A percentile compares a stretch with the other conserved stretches of the same genome.
These are phyloP conservation scores for Crocodylus rhombifer DNA, from an alignment of 2,797 vertebrate species.

Conservation along the genomic window DNA sequence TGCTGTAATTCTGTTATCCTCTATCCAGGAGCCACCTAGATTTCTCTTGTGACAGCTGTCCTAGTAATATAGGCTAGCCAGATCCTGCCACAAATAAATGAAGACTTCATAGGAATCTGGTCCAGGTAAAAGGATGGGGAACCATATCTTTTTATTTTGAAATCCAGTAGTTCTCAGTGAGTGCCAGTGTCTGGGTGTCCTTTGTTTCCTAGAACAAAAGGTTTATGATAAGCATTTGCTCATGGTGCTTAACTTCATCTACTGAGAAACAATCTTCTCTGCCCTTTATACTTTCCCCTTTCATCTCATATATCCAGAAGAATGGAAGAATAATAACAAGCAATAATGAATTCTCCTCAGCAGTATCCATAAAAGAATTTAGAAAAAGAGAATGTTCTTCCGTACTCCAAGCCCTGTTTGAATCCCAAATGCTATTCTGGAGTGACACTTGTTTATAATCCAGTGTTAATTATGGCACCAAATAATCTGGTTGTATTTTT, in stretches of 20 bases:
- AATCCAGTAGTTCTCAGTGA: background rate
- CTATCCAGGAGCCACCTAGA: background rate
- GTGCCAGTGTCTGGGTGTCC: background rate
- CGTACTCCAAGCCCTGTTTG: background rate
- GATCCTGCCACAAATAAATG: background rate
- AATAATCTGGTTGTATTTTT: constrained; percentile 41
- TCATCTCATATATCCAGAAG: background rate
- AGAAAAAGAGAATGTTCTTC: background rate
- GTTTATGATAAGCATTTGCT: constrained; percentile 1
- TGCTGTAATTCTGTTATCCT: background rate
- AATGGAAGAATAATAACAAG: background rate
- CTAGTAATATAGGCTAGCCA: background rate
- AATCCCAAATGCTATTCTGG: constrained; percentile 35
- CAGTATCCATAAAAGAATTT: background rate
- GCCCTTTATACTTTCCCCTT: constrained; percentile 25
- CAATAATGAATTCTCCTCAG: constrained; percentile 19
- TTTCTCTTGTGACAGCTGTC: rapidly evolving
- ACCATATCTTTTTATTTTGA: background rate
- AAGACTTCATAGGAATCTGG: background rate
- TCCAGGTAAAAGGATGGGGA: background rate
- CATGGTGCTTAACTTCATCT: background rate
- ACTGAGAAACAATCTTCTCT: constrained; percentile 18
- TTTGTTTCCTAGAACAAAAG: constrained; percentile 8
- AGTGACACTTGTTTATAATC: constrained; percentile 27
- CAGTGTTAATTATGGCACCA: constrained; percentile 47